Evolutionary conservation across 2,113 vertebrate species (phyloP).

Genomic region (Callipepla squamata): DNA sequence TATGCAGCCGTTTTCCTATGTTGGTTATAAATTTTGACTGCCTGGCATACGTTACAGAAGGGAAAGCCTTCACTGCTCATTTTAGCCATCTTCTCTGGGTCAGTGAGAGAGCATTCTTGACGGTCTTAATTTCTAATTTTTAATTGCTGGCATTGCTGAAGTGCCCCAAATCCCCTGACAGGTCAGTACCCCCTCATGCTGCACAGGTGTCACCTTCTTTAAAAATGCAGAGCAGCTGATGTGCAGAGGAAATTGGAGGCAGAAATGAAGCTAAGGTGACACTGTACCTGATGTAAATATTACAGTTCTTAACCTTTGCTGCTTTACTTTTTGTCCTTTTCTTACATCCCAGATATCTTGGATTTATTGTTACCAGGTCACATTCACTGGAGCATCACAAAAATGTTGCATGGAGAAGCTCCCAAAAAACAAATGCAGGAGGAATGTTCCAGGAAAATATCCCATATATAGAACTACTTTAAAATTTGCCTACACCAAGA

Average conservation of each 20-base stretch:
- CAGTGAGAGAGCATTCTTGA: conserved; percentile 9
- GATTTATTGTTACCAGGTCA: not conserved
- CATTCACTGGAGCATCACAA: not conserved
- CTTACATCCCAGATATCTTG: not conserved
- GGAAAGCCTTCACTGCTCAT: conserved; percentile 41
- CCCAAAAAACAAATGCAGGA: not conserved
- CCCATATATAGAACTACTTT: not conserved
- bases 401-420: not conserved
- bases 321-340: not conserved
- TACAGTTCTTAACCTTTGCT: not conserved
- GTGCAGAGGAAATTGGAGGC: not conserved
- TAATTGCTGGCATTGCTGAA: conserved; percentile 21
- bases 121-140: conserved; percentile 2
- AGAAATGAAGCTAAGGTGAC: not conserved
- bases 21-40: conserved; percentile 48
- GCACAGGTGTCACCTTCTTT: not conserved
- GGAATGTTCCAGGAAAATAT: not conserved
- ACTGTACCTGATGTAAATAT: not conserved
- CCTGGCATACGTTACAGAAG: conserved; percentile 38
- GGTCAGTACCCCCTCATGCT: not conserved
- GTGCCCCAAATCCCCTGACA: not conserved
- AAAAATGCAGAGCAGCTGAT: not conserved
- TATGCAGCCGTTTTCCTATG: conserved; percentile 33
- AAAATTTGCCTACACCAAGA: not conserved
- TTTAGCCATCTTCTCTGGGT: conserved; percentile 17